Percentiles rank a stretch among this genome's conserved stretches.
Conservation (phyloP, 2,797 vertebrate species). For the Intellagama lesueurii region DNA sequence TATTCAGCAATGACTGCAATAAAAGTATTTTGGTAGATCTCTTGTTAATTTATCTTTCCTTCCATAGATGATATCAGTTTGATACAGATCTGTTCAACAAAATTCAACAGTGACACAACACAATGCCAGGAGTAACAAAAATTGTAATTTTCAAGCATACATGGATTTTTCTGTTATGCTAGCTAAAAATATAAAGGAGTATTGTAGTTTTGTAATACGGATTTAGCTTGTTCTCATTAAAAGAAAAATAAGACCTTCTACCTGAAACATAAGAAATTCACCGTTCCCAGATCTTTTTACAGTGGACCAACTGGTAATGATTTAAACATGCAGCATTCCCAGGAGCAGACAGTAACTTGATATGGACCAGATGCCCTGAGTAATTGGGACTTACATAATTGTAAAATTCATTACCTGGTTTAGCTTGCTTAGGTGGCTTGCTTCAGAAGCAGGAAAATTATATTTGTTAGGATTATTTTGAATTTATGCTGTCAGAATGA, state of each 20-base stretch:
- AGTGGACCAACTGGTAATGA: background rate
- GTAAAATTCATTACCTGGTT: background rate
- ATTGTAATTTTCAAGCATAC: background rate
- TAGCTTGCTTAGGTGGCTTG: background rate
- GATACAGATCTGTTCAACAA: slow-evolving; percentile 5
- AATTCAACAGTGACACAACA: background rate
- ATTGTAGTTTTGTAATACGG: background rate
- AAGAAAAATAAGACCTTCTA: slow-evolving; percentile 17
- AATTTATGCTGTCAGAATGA: background rate
- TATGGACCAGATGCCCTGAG: slow-evolving; percentile 11
- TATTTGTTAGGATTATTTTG: background rate
- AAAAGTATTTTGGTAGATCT: background rate
- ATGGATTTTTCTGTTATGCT: rapidly evolving
- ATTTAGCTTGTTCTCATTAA: slow-evolving; percentile 16
- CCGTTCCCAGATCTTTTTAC: slow-evolving; percentile 5
- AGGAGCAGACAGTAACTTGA: slow-evolving; percentile 24
- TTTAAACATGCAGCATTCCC: background rate
- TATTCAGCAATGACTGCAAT: slow-evolving; percentile 28
- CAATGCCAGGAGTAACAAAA: background rate
- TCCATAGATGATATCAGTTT: slow-evolving; percentile 18
- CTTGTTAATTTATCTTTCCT: slow-evolving; percentile 16
- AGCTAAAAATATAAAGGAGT: background rate
- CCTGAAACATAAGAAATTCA: background rate
- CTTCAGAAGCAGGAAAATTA: background rate
- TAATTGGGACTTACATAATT: slow-evolving; percentile 24